A percentile compares a stretch with the other conserved stretches of the same genome.
These are phyloP conservation scores for Invenusta paracnida DNA, from an alignment of 2,888 invertebrate genomes.

Conservation along the genomic window DNA sequence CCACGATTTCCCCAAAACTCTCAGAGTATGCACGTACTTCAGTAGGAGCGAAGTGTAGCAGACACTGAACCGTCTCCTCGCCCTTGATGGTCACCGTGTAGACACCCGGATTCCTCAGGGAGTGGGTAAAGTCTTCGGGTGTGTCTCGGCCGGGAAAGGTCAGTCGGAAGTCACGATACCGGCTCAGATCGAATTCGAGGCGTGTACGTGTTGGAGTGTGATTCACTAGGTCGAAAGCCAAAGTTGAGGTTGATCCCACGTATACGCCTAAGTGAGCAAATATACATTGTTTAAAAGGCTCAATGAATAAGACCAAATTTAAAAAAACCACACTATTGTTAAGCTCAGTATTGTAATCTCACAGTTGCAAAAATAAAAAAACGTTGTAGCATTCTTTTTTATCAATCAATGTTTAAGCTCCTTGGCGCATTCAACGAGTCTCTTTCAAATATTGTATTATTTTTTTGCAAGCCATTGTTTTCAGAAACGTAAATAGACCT, in stretches of 20 bases:
- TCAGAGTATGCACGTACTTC: conserved; percentile 48
- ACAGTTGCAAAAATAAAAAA: too few relatives aligned
- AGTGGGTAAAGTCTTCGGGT: conserved; percentile 55
- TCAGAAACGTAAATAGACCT: too few relatives aligned
- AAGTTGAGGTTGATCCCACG: conserved; percentile 55
- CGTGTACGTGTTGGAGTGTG: conserved; percentile 51
- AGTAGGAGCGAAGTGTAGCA: conserved; percentile 56
- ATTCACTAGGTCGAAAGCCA: conserved; percentile 56
- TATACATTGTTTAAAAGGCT: too few relatives aligned
- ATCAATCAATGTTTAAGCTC: too few relatives aligned
- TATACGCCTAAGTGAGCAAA: conserved; percentile 48
- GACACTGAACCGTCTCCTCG: conserved; percentile 53
- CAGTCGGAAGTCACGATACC: conserved; percentile 55
- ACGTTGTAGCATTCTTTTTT: too few relatives aligned
- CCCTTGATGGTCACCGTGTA: conserved; percentile 54
- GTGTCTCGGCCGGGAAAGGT: conserved; percentile 55
- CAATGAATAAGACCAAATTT: too few relatives aligned
- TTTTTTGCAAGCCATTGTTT: too few relatives aligned
- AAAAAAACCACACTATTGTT: too few relatives aligned
- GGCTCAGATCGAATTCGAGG: conserved; percentile 56
- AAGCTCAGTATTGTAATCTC: too few relatives aligned
- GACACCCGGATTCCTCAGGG: conserved; percentile 55
- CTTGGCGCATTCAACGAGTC: too few relatives aligned
- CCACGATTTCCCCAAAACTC: too few relatives aligned
- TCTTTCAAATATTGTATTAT: too few relatives aligned